Evolutionary conservation across 1,140 invertebrate genomes (phyloP).

Genomic region (Caenorhabditis elegans): DNA sequence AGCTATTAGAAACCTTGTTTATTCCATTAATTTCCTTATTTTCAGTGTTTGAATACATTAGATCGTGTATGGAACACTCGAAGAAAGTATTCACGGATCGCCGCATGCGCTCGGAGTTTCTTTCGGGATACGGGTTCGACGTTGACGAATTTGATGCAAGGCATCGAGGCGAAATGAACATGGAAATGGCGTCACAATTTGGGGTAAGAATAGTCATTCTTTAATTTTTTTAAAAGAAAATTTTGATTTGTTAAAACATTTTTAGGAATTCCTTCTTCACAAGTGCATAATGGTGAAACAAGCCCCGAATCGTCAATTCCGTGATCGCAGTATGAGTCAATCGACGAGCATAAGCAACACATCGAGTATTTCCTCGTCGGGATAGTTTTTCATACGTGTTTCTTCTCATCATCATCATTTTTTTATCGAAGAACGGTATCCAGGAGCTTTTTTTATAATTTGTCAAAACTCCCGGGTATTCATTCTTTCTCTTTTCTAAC

Average conservation of each 20-base stretch:
- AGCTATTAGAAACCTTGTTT: background rate
- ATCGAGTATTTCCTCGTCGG: background rate
- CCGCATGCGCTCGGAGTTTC: background rate
- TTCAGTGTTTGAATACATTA: conserved; percentile 35
- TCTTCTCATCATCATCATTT: background rate
- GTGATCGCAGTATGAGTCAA: conserved; percentile 14
- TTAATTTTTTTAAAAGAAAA: background rate
- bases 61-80: conserved; percentile 31
- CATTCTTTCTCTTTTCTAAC: no score
- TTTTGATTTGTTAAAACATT: background rate
- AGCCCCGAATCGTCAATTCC: conserved; percentile 22
- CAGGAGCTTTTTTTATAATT: no score
- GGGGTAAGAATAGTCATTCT: background rate
- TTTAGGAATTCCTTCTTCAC: conserved; percentile 35
- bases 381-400: background rate
- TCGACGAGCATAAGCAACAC: conserved; percentile 3
- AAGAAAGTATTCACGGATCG: conserved; percentile 26
- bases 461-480: no score
- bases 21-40: background rate
- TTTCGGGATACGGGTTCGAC: conserved; percentile 10
- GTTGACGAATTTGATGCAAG: background rate
- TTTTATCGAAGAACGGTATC: no score
- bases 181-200: background rate
- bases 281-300: conserved; percentile 30
- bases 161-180: background rate